A percentile compares a stretch with the other conserved stretches of the same genome.
Evolutionary conservation across 2,888 invertebrate species (phyloP).

Genomic region (Heteromurus nitidus): DNA sequence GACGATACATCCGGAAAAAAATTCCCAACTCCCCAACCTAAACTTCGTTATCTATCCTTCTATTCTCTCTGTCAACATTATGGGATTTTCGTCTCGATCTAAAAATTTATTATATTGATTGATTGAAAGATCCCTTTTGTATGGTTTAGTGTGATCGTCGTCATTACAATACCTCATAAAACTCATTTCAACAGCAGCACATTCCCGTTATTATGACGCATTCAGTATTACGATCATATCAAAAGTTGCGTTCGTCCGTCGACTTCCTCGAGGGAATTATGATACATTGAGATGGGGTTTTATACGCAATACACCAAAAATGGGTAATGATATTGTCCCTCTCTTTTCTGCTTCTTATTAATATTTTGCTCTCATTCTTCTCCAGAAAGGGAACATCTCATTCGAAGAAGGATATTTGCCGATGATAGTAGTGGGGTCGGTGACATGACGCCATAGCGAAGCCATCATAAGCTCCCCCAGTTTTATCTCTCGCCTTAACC

Average conservation of each 20-base stretch:
- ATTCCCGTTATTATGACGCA: neutral
- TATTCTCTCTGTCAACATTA: too few species aligned
- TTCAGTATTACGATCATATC: neutral
- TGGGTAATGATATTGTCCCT: neutral
- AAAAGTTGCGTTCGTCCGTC: neutral
- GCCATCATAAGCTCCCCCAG: neutral
- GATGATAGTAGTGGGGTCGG: neutral
- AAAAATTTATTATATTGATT: neutral
- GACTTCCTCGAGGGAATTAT: neutral
- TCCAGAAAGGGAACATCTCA: neutral
- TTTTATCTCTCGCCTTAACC: neutral
- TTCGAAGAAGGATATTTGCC: neutral
- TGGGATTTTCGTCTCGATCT: too few species aligned
- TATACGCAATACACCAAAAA: neutral
- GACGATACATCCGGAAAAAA: too few species aligned
- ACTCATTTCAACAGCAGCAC: neutral
- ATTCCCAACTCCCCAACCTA: too few species aligned
- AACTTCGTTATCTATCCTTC: too few species aligned
- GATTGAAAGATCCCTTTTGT: constrained; percentile 3
- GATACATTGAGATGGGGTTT: neutral
- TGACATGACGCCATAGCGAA: too few species aligned
- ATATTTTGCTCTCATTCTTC: neutral
- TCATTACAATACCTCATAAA: neutral
- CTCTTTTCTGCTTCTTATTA: neutral
- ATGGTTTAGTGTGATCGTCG: neutral